A percentile compares a stretch with the other conserved stretches of the same genome.
Evolutionary conservation across 23 tunicate species (phyloP).

Genomic region (Styela clava): DNA sequence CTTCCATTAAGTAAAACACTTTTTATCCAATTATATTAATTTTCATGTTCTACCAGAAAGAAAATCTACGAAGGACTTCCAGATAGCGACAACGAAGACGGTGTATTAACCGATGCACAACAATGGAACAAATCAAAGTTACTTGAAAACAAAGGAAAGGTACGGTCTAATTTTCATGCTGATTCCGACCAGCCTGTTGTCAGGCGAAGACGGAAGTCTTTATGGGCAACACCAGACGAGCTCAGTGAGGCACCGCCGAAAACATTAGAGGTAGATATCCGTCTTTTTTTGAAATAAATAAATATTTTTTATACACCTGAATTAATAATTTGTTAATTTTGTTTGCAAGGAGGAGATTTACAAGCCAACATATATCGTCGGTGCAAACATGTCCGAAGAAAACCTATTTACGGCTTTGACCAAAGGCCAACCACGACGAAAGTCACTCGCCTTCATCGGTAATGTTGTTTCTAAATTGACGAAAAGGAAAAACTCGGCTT

Average conservation of each 20-base stretch:
- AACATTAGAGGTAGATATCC: not conserved
- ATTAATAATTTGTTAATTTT: not conserved
- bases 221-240: slow-evolving; percentile 10
- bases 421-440: slow-evolving; percentile 30
- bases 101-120: slow-evolving; percentile 20
- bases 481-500: not conserved
- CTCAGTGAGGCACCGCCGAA: not conserved
- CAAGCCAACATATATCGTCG: slow-evolving; percentile 46
- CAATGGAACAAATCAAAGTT: slow-evolving; percentile 18
- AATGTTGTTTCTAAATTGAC: slow-evolving; percentile 40
- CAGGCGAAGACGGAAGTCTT: not conserved
- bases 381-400: slow-evolving; percentile 36
- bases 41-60: too few relatives aligned
- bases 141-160: slow-evolving; percentile 24
- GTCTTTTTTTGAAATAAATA: not conserved
- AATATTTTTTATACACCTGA: too few relatives aligned
- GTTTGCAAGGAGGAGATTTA: slow-evolving; percentile 33
- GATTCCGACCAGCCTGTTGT: not conserved
- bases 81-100: slow-evolving; percentile 8
- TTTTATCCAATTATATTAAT: too few relatives aligned
- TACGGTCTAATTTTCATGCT: slow-evolving; percentile 10
- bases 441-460: slow-evolving; percentile 30
- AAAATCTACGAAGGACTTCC: slow-evolving; percentile 12
- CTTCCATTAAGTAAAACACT: not conserved
- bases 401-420: slow-evolving; percentile 29